Base-by-base conservation (phyloP, 2,888 invertebrate genomes). In the Leptopilina myrica region DNA sequence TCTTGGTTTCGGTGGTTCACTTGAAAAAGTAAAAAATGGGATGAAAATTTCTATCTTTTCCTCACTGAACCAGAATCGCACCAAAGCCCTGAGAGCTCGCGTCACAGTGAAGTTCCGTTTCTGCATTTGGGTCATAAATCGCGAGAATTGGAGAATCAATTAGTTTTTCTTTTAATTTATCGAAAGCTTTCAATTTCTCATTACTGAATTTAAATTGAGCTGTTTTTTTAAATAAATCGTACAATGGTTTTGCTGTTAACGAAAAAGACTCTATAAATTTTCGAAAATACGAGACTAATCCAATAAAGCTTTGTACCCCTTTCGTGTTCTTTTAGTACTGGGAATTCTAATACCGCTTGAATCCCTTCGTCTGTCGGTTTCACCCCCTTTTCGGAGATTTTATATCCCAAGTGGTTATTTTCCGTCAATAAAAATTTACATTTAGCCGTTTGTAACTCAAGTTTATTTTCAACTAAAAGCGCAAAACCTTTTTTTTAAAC, bases 91-190 rank as follows among this genome's bases (percentile, higher is more conserved):
- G 33, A 6, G 84, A 67, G 79, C 87, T 87, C 14, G 56, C 56
- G 56, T 56, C 89, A 62, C 86, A 87, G 76, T 90, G 89, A 43
- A 89, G 78, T 79, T 90, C 88, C 12, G 89, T 90, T 69, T 86
- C 85, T 20, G 80, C 78, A 14, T 77, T 64, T 0, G 88, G 88
- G 53, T 86, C 84, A 80, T 87, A 91, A 15, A 89, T 80, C n/a
- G 79, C 66, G 33, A 89, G 80, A 62, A 88, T 80, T 46, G 88
- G 88, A 69, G 81, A 40, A 26, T 64, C 59, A n/a, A 78, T 56
- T 77, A 87, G 81, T 49, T 33, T 33, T 26, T 8, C n/a, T 78
- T 86, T 85, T 26, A 85, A 75, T 46, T 64, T 40, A 11, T 82
- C 69, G 80, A 87, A 86, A 40, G 83, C 79, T 14, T 77, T 56